Percentiles rank a stretch among this genome's conserved stretches.
Evolutionary conservation across 2,797 vertebrate species (phyloP).

Genomic region (Gila robusta): DNA sequence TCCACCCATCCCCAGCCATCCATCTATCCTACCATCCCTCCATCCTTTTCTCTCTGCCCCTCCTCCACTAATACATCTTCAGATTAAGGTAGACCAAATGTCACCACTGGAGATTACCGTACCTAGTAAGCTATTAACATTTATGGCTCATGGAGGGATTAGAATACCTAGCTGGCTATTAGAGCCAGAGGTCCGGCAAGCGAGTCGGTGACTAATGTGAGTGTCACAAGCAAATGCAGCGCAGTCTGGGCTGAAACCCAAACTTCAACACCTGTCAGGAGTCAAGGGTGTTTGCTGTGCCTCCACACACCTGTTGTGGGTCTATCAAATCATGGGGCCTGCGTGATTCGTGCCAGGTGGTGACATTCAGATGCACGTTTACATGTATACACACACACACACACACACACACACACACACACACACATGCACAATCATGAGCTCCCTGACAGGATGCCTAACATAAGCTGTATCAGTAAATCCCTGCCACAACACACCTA

Average conservation of each 20-base stretch:
- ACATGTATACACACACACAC: constrained; percentile 5
- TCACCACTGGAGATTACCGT: constrained; percentile 92
- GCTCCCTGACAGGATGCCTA: constrained; percentile 48
- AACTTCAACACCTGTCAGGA: constrained; percentile 88
- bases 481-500: constrained; percentile 51
- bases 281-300: constrained; percentile 73
- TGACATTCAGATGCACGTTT: constrained; percentile 56
- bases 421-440: constrained; percentile 43
- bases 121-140: constrained; percentile 91
- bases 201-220: constrained; percentile 79
- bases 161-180: constrained; percentile 91
- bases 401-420: neutral
- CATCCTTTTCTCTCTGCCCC: constrained; percentile 37
- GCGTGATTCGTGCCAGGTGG: constrained; percentile 83
- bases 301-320: constrained; percentile 86
- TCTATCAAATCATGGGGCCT: constrained; percentile 77
- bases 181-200: constrained; percentile 75
- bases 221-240: constrained; percentile 51
- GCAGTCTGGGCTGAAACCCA: constrained; percentile 83
- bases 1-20: constrained; percentile 64
- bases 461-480: constrained; percentile 56
- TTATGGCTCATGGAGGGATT: constrained; percentile 82
- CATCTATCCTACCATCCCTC: constrained; percentile 42
- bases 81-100: constrained; percentile 94
- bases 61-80: constrained; percentile 86